These are phyloP conservation scores for Cyprinodon brontotheroides DNA, from an alignment of 2,113 vertebrate genomes.

Conservation along the genomic window DNA sequence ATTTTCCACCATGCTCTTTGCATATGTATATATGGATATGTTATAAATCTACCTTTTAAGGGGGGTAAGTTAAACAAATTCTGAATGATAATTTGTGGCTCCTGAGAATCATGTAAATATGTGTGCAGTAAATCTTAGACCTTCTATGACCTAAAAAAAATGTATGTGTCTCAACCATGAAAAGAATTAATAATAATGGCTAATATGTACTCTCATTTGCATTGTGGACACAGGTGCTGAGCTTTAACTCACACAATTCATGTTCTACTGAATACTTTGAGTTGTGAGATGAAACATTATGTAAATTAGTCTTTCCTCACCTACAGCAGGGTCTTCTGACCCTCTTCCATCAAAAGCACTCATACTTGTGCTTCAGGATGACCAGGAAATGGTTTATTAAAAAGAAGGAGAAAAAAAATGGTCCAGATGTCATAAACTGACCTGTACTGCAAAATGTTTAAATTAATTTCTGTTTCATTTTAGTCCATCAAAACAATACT, in stretches of 20 bases:
- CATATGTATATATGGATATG: neutral
- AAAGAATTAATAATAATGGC: slow-evolving; percentile 51
- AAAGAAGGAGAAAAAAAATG: slow-evolving; percentile 16
- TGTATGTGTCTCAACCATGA: neutral
- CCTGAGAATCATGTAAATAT: slow-evolving; percentile 1
- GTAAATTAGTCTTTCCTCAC: slow-evolving; percentile 46
- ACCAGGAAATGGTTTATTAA: slow-evolving; percentile 49
- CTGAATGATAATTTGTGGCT: neutral
- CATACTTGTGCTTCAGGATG: slow-evolving; percentile 24
- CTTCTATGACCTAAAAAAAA: slow-evolving; percentile 25
- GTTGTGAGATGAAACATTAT: slow-evolving; percentile 62
- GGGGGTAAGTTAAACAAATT: neutral
- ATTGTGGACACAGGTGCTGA: slow-evolving; percentile 50
- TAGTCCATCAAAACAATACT: slow-evolving; percentile 31
- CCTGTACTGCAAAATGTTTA: slow-evolving; percentile 42
- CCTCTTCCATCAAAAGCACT: slow-evolving; percentile 47
- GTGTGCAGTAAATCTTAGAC: neutral
- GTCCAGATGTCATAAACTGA: slow-evolving; percentile 22
- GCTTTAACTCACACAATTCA: slow-evolving; percentile 39
- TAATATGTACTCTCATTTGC: slow-evolving; percentile 35
- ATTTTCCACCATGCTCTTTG: neutral
- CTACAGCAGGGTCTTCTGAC: slow-evolving; percentile 54
- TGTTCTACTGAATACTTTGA: slow-evolving; percentile 20
- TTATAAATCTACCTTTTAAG: neutral
- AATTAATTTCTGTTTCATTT: slow-evolving; percentile 69